phyloP scores from a whole-genome alignment of 2,888 invertebrate species.

The Eledona agricola region DNA sequence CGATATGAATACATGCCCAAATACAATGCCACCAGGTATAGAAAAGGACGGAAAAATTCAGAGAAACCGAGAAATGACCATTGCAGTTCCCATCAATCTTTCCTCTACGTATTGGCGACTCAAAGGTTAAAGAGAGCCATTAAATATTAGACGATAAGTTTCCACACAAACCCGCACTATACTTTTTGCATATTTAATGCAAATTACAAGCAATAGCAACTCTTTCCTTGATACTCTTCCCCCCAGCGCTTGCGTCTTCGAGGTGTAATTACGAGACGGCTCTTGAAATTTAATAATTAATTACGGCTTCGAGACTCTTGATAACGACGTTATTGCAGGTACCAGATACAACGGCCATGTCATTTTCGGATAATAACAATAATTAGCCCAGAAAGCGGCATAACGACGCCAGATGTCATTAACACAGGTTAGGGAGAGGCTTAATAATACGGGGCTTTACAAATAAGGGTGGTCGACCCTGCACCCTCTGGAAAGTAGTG shows the following conservation, averaged over 20 bases:
- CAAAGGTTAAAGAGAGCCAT: no score
- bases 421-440: conserved; percentile 36
- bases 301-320: conserved; percentile 17
- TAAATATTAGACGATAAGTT: conserved; percentile 12
- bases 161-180: background rate
- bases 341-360: conserved; percentile 28
- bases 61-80: conserved; percentile 1
- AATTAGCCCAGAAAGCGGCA: conserved; percentile 39
- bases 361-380: conserved; percentile 39
- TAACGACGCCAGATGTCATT: conserved; percentile 40
- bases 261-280: conserved; percentile 25
- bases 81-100: background rate
- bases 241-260: conserved; percentile 3
- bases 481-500: conserved; percentile 20
- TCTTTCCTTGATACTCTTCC: conserved; percentile 22
- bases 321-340: conserved; percentile 31
- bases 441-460: conserved; percentile 28
- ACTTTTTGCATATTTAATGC: conserved; percentile 9
- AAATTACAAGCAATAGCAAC: conserved; percentile 16
- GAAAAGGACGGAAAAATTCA: conserved; percentile 5
- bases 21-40: conserved; percentile 33
- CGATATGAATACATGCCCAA: conserved; percentile 45
- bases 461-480: conserved; percentile 27
- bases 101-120: no score
- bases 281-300: conserved; percentile 34